Evolutionary conservation across 2,888 invertebrate species (phyloP), one percentile per base, ranked within the genome.

Genomic region (Acronicta aceris): DNA sequence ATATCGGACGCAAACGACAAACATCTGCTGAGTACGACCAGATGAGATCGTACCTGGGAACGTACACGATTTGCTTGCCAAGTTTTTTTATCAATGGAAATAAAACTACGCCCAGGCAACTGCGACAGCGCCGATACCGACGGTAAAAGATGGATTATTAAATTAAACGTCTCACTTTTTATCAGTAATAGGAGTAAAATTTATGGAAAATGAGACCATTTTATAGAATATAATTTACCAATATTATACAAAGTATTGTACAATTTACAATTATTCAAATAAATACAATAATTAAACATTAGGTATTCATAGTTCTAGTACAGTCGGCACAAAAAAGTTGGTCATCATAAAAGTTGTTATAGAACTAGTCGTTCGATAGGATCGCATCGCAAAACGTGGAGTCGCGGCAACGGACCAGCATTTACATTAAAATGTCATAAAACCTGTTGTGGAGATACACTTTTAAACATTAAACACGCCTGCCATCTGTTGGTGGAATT

Each of bases 341-440:
- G 43, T 58, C 46, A 56, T 64, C 71, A 75, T 73, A 66, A 66
- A 54, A 75, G 54, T 61, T 41, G 46, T 70, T 62, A 60, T 60
- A 59, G 55, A 68, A 71, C 67, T 73, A 73, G 68, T 62, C 53
- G 51, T 68, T 62, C 63, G 60, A 69, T 66, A 61, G 53, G 63
- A 72, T 51, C 51, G 54, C 65, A 59, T 49, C 59, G 71, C 76
- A 76, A 65, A 70, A 73, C 70, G 62, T 56, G 59, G 38, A 68
- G 61, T 59, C 55, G 61, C 70, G 59, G 62, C 67, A 63, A 42
- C 65, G 56, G 30, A 16, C 49, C 41, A 64, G 59, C 68, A 77
- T 77, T 77, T 73, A 79, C 79, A 79, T 76, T 76, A 76, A 76
- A 77, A 77, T 76, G 77, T 71, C 71, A 79, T 77, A 73, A 71